Conservation (phyloP, 1,140 invertebrate species). For the Papilio machaon region DNA sequence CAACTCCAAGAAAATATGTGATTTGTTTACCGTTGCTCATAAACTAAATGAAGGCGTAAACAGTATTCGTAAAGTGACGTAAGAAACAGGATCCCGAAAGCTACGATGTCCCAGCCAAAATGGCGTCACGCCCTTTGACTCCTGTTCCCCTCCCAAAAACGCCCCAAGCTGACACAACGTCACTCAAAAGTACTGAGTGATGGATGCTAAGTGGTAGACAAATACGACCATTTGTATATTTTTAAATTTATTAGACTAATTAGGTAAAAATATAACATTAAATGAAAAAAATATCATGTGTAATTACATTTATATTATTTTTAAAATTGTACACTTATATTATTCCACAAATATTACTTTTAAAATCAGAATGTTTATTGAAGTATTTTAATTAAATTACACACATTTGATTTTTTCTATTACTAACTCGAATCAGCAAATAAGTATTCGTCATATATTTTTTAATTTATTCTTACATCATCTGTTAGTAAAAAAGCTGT, state of each 20-base stretch:
- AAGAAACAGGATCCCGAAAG: slow-evolving; percentile 43
- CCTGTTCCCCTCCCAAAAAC: slow-evolving; percentile 47
- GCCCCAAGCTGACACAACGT: slow-evolving; percentile 54
- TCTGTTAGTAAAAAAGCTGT: background rate
- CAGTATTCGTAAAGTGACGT: slow-evolving; percentile 15
- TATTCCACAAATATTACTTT: background rate
- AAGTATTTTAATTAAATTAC: background rate
- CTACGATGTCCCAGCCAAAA: slow-evolving; percentile 46
- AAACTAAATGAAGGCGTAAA: background rate
- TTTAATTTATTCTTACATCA: background rate
- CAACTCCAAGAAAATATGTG: background rate
- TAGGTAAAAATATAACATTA: background rate
- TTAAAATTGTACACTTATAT: background rate
- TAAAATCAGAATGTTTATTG: background rate
- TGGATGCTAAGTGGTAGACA: slow-evolving; percentile 19
- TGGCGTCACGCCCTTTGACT: slow-evolving; percentile 53
- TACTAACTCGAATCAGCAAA: background rate
- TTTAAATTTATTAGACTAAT: background rate
- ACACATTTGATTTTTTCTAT: background rate
- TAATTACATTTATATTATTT: no score
- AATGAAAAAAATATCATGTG: no score
- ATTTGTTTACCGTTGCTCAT: background rate
- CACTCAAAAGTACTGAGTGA: slow-evolving; percentile 57
- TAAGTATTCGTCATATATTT: background rate
- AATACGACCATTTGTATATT: background rate